Conservation (phyloP, 2,888 invertebrate species). For the Idaea dimidiata region DNA sequence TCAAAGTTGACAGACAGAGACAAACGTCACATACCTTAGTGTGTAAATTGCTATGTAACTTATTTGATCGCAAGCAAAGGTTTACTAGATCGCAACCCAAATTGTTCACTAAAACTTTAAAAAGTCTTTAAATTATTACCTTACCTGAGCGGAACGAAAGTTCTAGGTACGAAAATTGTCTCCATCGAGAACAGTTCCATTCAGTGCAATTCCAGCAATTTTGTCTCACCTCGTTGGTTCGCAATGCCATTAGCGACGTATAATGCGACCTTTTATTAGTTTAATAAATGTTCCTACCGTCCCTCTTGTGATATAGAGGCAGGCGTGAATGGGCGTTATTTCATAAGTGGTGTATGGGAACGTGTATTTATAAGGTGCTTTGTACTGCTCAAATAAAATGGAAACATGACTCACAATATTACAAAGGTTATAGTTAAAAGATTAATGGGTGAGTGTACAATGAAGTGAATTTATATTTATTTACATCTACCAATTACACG, state of each 20-base stretch:
- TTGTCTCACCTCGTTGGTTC: slow-evolving; percentile 23
- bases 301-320: slow-evolving; percentile 9
- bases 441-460: neutral
- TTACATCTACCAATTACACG: neutral
- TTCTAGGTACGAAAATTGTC: slow-evolving; percentile 6
- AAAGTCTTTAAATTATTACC: slow-evolving; percentile 2
- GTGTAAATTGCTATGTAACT: no score
- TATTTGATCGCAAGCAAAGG: no score
- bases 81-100: neutral
- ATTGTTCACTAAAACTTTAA: neutral
- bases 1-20: no score
- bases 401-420: neutral
- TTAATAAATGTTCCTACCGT: slow-evolving; percentile 26
- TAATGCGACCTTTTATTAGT: slow-evolving; percentile 30
- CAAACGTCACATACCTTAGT: no score
- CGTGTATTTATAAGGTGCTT: neutral
- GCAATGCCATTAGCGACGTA: slow-evolving; percentile 25
- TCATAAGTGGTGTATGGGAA: slow-evolving; percentile 4
- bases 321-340: slow-evolving; percentile 4
- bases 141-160: slow-evolving; percentile 4
- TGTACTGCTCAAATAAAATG: neutral
- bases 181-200: slow-evolving; percentile 12
- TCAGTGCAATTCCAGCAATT: slow-evolving; percentile 25
- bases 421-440: neutral
- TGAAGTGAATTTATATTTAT: neutral